Evolutionary conservation across 1,140 invertebrate genomes (phyloP).

Genomic region (Nasonia vitripennis): DNA sequence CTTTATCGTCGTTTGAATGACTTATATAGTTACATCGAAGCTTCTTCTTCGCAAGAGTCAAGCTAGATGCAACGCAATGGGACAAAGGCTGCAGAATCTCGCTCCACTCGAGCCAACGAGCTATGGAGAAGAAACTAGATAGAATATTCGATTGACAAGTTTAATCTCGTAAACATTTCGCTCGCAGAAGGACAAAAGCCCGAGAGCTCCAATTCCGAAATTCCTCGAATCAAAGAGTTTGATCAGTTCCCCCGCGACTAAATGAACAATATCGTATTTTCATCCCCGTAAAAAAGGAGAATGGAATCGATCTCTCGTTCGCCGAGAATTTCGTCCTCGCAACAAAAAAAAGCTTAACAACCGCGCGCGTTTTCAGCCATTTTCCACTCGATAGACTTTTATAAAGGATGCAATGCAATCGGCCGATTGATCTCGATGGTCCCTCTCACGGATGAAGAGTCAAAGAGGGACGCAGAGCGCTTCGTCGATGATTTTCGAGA

Average conservation of each 20-base stretch:
- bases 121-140: too few species aligned
- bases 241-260: neutral
- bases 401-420: neutral
- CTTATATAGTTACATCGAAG: too few species aligned
- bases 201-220: too few species aligned
- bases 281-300: neutral
- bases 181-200: neutral
- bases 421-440: conserved; percentile 50
- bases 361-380: conserved; percentile 33
- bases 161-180: neutral
- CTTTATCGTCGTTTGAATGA: too few species aligned
- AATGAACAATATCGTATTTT: neutral
- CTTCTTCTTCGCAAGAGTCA: too few species aligned
- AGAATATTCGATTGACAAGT: neutral
- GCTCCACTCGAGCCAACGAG: neutral
- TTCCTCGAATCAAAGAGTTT: neutral
- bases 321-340: neutral
- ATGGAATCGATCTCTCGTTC: neutral
- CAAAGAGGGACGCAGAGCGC: neutral
- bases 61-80: too few species aligned
- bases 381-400: conserved; percentile 56
- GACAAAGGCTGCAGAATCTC: too few species aligned
- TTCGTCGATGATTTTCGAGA: neutral
- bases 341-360: neutral
- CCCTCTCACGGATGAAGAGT: conserved; percentile 23